phyloP scores from a whole-genome alignment of 2,888 invertebrate genomes.

The Dicyrtomina minuta region DNA sequence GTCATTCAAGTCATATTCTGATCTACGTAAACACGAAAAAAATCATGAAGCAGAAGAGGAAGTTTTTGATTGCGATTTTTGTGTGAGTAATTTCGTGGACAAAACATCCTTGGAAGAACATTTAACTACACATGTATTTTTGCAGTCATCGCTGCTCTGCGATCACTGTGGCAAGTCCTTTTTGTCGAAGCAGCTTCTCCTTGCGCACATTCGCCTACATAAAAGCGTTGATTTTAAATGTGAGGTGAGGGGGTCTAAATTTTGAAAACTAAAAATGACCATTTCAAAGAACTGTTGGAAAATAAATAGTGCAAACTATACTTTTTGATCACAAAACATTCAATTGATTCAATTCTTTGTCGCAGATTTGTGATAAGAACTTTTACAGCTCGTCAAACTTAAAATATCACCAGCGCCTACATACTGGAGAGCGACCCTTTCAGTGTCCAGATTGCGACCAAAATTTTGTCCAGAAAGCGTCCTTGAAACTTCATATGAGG shows the following conservation, averaged over 20 bases:
- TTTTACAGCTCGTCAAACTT: conserved; percentile 25
- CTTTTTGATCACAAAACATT: no score
- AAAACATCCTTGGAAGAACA: not conserved
- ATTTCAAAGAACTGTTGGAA: no score
- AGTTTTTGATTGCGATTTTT: conserved; percentile 17
- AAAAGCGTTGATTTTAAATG: conserved; percentile 16
- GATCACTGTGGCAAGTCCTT: conserved; percentile 35
- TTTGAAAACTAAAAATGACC: not conserved
- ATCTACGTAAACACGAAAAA: conserved; percentile 19
- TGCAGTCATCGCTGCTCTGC: conserved; percentile 21
- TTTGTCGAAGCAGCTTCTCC: conserved; percentile 18
- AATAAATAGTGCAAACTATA: not conserved
- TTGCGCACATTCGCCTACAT: conserved; percentile 24
- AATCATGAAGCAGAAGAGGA: not conserved
- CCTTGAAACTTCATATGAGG: conserved; percentile 18
- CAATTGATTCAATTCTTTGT: not conserved
- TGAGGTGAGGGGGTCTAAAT: conserved; percentile 17
- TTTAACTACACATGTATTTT: not conserved
- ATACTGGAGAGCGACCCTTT: conserved; percentile 20
- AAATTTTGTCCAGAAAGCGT: conserved; percentile 17
- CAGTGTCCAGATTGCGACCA: conserved; percentile 15
- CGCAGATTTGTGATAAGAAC: conserved; percentile 33
- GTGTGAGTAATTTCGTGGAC: conserved; percentile 5
- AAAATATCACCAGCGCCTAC: conserved; percentile 23
- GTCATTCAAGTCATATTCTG: conserved; percentile 16